A percentile compares a stretch with the other conserved stretches of the same genome.
These are phyloP conservation scores for Bubo bubo DNA, from an alignment of 2,113 vertebrate species.

Conservation along the genomic window DNA sequence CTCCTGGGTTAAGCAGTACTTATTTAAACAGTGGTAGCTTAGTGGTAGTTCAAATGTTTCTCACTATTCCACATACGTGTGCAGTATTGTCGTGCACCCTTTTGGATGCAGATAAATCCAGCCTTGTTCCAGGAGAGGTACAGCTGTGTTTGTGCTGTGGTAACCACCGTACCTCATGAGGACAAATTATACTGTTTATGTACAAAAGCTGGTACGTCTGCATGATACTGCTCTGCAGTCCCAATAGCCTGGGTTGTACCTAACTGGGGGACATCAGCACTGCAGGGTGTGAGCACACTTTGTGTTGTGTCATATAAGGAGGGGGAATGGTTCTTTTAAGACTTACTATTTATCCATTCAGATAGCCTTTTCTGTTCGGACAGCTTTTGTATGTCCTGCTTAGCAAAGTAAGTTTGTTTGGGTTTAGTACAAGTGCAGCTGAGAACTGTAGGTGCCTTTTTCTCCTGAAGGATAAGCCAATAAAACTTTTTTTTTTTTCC, in stretches of 20 bases:
- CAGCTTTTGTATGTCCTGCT: not conserved
- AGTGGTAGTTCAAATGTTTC: not conserved
- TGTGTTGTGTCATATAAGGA: not conserved
- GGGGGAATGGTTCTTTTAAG: no score
- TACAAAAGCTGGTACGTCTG: not conserved
- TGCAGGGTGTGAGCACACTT: not conserved
- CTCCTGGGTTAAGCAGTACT: not conserved
- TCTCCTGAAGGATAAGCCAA: not conserved
- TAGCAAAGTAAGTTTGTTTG: not conserved
- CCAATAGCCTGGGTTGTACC: not conserved
- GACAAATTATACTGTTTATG: not conserved
- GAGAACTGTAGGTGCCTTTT: not conserved
- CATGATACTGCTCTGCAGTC: not conserved
- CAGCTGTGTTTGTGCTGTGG: not conserved
- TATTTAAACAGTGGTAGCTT: not conserved
- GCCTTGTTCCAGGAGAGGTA: not conserved
- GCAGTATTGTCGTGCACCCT: not conserved
- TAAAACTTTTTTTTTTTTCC: not conserved
- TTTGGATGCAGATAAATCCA: not conserved
- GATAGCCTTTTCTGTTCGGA: not conserved
- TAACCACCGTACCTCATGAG: not conserved
- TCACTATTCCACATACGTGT: rapidly evolving
- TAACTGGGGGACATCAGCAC: not conserved
- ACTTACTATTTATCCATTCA: not conserved
- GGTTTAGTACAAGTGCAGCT: not conserved